A percentile compares a stretch with the other conserved stretches of the same genome.
Conservation (phyloP, 37 sponge, comb jelly and placozoan genomes). For the Axinella damicornis region DNA sequence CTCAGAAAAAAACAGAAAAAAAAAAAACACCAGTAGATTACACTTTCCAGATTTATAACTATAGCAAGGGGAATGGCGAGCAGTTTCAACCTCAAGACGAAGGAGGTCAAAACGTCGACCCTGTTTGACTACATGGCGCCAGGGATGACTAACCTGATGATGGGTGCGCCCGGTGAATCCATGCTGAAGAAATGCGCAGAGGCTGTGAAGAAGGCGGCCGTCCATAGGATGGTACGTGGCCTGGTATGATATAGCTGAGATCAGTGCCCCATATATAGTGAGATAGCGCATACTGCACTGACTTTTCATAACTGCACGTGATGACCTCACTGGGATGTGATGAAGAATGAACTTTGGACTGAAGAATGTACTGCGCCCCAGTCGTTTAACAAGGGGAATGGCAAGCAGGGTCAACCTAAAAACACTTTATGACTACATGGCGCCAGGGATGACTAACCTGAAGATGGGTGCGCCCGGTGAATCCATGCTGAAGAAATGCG, state of each 20-base stretch:
- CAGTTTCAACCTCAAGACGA: neutral
- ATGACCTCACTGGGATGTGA: too few species aligned
- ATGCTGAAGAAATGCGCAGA: conserved; percentile 34
- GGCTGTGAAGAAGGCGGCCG: conserved; percentile 38
- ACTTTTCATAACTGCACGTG: too few species aligned
- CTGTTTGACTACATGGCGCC: conserved; percentile 42
- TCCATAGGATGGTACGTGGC: conserved; percentile 53
- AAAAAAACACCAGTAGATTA: too few species aligned
- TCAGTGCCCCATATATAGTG: too few species aligned
- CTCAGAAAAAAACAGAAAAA: neutral
- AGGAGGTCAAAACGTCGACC: conserved; percentile 8
- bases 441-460: conserved; percentile 43
- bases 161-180: conserved; percentile 68
- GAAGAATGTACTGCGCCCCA: too few species aligned
- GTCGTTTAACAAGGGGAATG: too few species aligned
- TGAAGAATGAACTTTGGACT: too few species aligned
- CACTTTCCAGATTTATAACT: too few species aligned
- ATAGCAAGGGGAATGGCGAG: too few species aligned
- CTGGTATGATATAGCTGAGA: too few species aligned
- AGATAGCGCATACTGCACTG: too few species aligned
- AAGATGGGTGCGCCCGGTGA: conserved; percentile 73
- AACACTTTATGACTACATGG: conserved; percentile 33
- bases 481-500: conserved; percentile 34
- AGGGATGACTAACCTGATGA: conserved; percentile 48
- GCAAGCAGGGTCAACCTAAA: too few species aligned